Percentiles rank a stretch among this genome's conserved stretches.
These are phyloP conservation scores for Selenia dentaria DNA, from an alignment of 2,888 invertebrate species.

Conservation along the genomic window DNA sequence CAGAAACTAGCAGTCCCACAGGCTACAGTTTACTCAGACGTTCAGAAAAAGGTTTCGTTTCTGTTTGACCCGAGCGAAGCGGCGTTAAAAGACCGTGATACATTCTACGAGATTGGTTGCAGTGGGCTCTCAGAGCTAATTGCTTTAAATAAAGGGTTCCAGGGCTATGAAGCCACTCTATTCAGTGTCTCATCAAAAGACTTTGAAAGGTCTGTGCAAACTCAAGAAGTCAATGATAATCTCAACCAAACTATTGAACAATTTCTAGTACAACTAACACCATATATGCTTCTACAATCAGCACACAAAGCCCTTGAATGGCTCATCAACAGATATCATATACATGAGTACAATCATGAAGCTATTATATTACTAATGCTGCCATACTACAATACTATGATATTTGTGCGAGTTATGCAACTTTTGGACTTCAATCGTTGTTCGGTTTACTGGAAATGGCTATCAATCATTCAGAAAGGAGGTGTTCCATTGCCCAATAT, in stretches of 20 bases:
- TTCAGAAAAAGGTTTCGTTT: slow-evolving; percentile 91
- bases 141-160: slow-evolving; percentile 88
- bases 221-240: slow-evolving; percentile 89
- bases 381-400: slow-evolving; percentile 96
- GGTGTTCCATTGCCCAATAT: slow-evolving; percentile 90
- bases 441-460: too few species aligned
- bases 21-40: slow-evolving; percentile 86
- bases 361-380: slow-evolving; percentile 92
- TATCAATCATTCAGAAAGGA: background rate
- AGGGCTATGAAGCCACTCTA: slow-evolving; percentile 89
- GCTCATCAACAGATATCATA: slow-evolving; percentile 95
- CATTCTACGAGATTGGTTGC: slow-evolving; percentile 93
- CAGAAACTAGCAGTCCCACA: slow-evolving; percentile 91
- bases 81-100: slow-evolving; percentile 92
- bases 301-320: slow-evolving; percentile 97
- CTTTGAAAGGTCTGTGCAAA: slow-evolving; percentile 92
- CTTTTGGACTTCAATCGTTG: too few species aligned
- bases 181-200: slow-evolving; percentile 91
- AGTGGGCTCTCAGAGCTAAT: slow-evolving; percentile 94
- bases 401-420: slow-evolving; percentile 93
- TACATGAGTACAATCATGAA: slow-evolving; percentile 95
- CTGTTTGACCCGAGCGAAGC: slow-evolving; percentile 96
- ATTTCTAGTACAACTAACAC: slow-evolving; percentile 93
- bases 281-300: slow-evolving; percentile 94
- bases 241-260: slow-evolving; percentile 90